A percentile compares a stretch with the other conserved stretches of the same genome.
These are phyloP conservation scores for Rhineura floridana DNA, from an alignment of 2,113 vertebrate species.

Conservation along the genomic window DNA sequence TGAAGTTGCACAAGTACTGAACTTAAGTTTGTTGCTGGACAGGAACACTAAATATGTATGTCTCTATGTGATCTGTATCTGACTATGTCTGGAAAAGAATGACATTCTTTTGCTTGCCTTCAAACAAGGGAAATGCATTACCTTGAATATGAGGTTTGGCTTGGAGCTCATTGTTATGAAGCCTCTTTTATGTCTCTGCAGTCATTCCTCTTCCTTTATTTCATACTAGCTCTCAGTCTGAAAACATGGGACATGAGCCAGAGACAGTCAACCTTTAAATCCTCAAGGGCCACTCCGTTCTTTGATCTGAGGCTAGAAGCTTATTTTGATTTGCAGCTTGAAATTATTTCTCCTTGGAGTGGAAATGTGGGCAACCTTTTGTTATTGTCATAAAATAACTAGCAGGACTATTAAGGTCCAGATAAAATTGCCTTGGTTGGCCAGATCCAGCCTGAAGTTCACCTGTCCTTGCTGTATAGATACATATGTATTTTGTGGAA, in stretches of 20 bases:
- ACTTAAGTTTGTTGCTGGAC: neutral
- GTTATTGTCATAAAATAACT: neutral
- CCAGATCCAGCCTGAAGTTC: neutral
- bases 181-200: neutral
- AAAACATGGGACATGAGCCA: neutral
- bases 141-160: neutral
- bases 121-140: neutral
- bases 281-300: neutral
- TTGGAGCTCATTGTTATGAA: neutral
- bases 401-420: neutral
- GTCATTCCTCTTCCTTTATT: neutral
- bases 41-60: neutral
- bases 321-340: neutral
- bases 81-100: neutral
- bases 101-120: neutral
- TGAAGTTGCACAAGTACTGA: too few species aligned
- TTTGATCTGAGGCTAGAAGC: neutral
- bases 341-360: neutral
- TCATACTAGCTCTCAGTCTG: neutral
- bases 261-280: neutral
- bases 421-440: neutral
- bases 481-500: neutral
- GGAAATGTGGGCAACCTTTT: neutral
- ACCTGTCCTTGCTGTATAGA: neutral
- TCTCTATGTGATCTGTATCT: neutral